phyloP scores from a whole-genome alignment of 2,797 vertebrate genomes.

The Macropodus opercularis region DNA sequence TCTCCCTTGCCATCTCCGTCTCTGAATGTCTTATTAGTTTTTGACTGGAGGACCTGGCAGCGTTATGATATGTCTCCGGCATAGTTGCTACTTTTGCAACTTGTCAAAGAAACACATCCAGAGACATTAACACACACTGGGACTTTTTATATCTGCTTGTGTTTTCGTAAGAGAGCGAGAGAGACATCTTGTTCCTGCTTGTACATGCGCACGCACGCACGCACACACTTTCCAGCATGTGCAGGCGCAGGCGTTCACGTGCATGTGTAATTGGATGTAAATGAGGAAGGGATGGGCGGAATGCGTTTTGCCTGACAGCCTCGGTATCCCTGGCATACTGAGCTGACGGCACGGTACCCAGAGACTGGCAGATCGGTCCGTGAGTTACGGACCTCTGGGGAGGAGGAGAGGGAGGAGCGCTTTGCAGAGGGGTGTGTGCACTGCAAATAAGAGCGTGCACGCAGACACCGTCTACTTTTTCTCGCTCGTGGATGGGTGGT shows the following conservation, averaged over 20 bases:
- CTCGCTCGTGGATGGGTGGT: conserved; percentile 27
- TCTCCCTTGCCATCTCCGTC: conserved; percentile 20
- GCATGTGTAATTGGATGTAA: conserved; percentile 42
- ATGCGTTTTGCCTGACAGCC: conserved; percentile 38
- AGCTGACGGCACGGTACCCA: not conserved
- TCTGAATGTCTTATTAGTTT: conserved; percentile 57
- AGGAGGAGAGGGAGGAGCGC: not conserved
- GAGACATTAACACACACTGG: conserved; percentile 14
- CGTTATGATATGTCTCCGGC: conserved; percentile 36
- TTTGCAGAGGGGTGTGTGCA: not conserved
- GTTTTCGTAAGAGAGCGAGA: not conserved
- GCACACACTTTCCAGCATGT: not conserved
- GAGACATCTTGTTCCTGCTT: conserved; percentile 9
- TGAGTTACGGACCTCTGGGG: conserved; percentile 21
- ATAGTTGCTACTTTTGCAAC: conserved; percentile 37
- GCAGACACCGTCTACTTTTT: no score
- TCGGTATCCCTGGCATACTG: conserved; percentile 25
- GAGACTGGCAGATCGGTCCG: conserved; percentile 33
- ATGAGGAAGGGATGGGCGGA: conserved; percentile 25
- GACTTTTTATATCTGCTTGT: conserved; percentile 10
- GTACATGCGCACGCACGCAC: not conserved
- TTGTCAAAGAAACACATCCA: conserved; percentile 48
- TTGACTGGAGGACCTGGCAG: conserved; percentile 39
- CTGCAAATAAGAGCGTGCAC: conserved; percentile 6
- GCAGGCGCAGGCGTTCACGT: conserved; percentile 7